Evolutionary conservation across 2,888 invertebrate genomes (phyloP).

Genomic region (Trissonchulus latispiculum): DNA sequence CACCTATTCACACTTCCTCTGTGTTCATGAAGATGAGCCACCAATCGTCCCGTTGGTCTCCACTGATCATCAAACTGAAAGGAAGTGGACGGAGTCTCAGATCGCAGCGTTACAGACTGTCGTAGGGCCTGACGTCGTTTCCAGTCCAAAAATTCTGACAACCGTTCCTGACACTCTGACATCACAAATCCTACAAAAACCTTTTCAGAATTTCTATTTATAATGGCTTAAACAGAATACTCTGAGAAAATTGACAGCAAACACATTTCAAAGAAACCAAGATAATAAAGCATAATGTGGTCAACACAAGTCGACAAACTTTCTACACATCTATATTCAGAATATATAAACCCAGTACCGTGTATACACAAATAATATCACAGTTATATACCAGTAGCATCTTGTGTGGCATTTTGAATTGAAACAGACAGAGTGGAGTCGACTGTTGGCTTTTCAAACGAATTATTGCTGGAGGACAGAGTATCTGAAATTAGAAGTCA

Average conservation of each 20-base stretch:
- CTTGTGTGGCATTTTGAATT: neutral
- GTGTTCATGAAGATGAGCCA: constrained; percentile 89
- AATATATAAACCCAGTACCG: no score
- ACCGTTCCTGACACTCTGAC: constrained; percentile 18
- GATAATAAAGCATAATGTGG: no score
- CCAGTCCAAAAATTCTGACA: constrained; percentile 22
- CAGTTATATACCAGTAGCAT: no score
- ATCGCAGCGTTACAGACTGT: constrained; percentile 37
- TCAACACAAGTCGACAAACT: no score
- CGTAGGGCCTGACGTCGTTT: constrained; percentile 22
- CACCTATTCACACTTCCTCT: constrained; percentile 58
- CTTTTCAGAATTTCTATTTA: no score
- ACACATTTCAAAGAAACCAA: no score
- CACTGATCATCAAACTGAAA: constrained; percentile 57
- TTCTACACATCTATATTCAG: no score
- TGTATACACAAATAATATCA: no score
- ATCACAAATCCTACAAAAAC: constrained; percentile 35
- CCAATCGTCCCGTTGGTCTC: constrained; percentile 70
- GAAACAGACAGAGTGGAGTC: constrained; percentile 16
- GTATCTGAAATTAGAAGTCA: neutral
- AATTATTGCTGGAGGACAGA: neutral
- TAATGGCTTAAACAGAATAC: no score
- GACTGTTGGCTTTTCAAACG: neutral
- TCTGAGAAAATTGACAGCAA: no score
- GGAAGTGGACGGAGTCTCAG: neutral